A percentile compares a stretch with the other conserved stretches of the same genome.
Conservation (phyloP, 2,797 vertebrate genomes). For the Clarias fuscus region DNA sequence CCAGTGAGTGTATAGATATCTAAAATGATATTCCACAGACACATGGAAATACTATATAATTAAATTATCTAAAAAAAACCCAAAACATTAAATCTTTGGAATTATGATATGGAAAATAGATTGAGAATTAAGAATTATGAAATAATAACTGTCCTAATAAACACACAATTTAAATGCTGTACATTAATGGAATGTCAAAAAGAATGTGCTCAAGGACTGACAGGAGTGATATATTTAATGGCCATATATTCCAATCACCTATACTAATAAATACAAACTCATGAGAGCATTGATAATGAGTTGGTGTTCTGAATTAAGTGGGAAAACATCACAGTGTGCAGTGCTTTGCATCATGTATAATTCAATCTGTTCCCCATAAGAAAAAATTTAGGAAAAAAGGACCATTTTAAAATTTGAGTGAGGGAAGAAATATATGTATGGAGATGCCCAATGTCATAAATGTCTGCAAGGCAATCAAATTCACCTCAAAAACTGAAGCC, state of each 20-base stretch:
- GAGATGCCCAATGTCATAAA: background rate
- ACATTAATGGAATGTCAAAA: background rate
- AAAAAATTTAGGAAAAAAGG: background rate
- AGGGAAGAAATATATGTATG: background rate
- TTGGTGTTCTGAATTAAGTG: constrained; percentile 10
- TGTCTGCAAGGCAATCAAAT: constrained; percentile 28
- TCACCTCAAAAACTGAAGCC: background rate
- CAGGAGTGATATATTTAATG: background rate
- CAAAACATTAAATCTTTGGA: background rate
- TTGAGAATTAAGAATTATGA: background rate
- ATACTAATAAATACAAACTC: background rate
- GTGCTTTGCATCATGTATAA: constrained; percentile 2
- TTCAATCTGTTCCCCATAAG: background rate
- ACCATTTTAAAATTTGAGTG: background rate
- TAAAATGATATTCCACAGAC: background rate
- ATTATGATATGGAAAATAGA: background rate
- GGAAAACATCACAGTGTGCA: background rate
- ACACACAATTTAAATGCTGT: background rate
- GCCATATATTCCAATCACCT: background rate
- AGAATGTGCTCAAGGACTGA: background rate
- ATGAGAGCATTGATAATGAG: constrained; percentile 13
- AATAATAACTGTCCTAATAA: background rate
- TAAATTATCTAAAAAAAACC: background rate
- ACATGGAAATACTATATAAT: background rate
- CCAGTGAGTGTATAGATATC: too few species aligned